phyloP scores from a whole-genome alignment of 1,140 invertebrate species.

The Tetragonula clypearis region DNA sequence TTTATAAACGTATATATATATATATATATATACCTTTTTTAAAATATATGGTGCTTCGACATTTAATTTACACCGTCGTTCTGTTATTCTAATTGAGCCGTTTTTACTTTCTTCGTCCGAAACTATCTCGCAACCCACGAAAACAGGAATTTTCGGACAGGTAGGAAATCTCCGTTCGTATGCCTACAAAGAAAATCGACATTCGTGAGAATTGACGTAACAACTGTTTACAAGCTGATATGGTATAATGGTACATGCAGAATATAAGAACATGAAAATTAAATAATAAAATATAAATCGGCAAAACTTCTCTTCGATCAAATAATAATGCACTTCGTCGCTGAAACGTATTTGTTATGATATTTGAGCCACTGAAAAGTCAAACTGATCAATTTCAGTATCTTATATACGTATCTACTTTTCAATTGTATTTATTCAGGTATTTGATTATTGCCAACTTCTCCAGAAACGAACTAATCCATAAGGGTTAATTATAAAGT shows the following conservation, averaged over 20 bases:
- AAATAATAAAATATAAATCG: neutral
- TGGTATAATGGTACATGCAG: neutral
- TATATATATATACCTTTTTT: conserved; percentile 90
- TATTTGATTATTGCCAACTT: neutral
- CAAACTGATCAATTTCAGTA: neutral
- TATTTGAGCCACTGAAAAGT: neutral
- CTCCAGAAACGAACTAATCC: too few species aligned
- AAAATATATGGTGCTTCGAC: conserved; percentile 97
- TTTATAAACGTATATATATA: neutral
- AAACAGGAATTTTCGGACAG: conserved; percentile 97
- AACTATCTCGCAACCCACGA: conserved; percentile 93
- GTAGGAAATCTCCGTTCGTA: conserved; percentile 96
- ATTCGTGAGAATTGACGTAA: conserved; percentile 17
- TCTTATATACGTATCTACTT: neutral
- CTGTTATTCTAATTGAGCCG: conserved; percentile 91
- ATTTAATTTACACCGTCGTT: conserved; percentile 94
- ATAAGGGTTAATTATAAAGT: neutral
- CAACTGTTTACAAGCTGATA: neutral
- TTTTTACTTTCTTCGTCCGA: conserved; percentile 90
- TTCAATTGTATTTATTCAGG: neutral
- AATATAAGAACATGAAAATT: neutral
- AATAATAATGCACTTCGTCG: neutral
- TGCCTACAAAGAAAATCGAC: conserved; percentile 85
- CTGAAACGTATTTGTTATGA: neutral
- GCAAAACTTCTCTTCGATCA: neutral